A percentile compares a stretch with the other conserved stretches of the same genome.
Evolutionary conservation across 2,888 invertebrate species (phyloP).

Genomic region (Sclerodermus sp.): DNA sequence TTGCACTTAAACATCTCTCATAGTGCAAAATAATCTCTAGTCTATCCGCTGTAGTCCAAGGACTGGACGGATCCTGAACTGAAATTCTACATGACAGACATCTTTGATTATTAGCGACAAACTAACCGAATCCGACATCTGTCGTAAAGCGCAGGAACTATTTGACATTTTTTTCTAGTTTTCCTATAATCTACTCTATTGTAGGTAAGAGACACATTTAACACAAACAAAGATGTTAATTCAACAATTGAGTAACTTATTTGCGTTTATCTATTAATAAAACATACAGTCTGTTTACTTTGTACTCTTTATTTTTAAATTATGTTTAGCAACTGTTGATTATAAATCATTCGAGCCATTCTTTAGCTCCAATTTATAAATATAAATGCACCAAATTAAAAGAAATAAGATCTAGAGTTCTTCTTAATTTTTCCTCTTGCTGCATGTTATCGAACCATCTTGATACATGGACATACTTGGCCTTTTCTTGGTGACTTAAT

Average conservation of each 20-base stretch:
- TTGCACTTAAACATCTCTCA: constrained; percentile 27
- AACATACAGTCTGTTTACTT: too few species aligned
- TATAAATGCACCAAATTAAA: constrained; percentile 54
- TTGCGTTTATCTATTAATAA: too few species aligned
- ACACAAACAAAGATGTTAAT: too few species aligned
- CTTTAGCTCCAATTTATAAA: too few species aligned
- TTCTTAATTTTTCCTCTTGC: constrained; percentile 67
- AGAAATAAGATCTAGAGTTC: constrained; percentile 58
- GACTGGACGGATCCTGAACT: constrained; percentile 16
- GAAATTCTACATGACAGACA: constrained; percentile 22
- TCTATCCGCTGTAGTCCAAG: constrained; percentile 12
- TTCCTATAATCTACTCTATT: too few species aligned
- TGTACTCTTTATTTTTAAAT: background rate
- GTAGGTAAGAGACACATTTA: too few species aligned
- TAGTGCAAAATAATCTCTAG: constrained; percentile 7
- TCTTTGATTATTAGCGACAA: constrained; percentile 27
- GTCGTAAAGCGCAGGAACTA: too few species aligned
- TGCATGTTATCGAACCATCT: constrained; percentile 80
- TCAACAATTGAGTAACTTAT: too few species aligned
- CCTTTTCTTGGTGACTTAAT: constrained; percentile 68
- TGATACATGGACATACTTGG: constrained; percentile 70
- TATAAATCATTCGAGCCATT: constrained; percentile 37
- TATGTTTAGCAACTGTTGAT: constrained; percentile 26
- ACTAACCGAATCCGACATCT: too few species aligned
- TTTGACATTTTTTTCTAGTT: too few species aligned